Evolutionary conservation across 2,888 invertebrate species (phyloP), one percentile per base, ranked within the genome.

Genomic region (Sminthurides aquaticus): DNA sequence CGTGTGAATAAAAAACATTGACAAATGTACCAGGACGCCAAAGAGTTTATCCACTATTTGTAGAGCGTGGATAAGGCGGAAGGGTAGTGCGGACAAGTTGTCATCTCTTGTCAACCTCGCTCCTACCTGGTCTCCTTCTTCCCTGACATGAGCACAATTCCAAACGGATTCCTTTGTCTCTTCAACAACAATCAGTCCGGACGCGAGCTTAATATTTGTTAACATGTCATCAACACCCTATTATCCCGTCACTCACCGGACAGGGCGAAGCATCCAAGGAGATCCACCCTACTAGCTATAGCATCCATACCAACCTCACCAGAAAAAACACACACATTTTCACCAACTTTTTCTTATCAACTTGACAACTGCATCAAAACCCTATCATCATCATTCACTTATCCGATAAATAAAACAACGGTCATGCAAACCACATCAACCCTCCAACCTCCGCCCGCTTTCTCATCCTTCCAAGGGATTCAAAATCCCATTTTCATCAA

Each of bases 211-310:
- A 65, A 57, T 72, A 72, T 70, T 72, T 72, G 70, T 72, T 70
- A 68, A 71, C 67, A 71, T 70, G 72, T 72, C 72, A 71, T 67
- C 68, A 67, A 67, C 69, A 68, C 66, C 70, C 71, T 69, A 72
- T 72, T 72, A 72, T 72, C 68, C 67, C 65, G 72, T 72, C 72
- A 72, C 65, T 71, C 67, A 69, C 60, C 18, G 2, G 59, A 57
- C 57, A 52, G 57, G n/a, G n/a, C n/a, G n/a, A n/a, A n/a, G n/a
- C n/a, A n/a, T n/a, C n/a, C n/a, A n/a, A n/a, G n/a, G n/a, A n/a
- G n/a, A n/a, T n/a, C n/a, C n/a, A n/a, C n/a, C n/a, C n/a, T n/a
- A n/a, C n/a, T n/a, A n/a, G n/a, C n/a, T n/a, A n/a, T n/a, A n/a
- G n/a, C n/a, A n/a, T n/a, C n/a, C n/a, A n/a, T n/a, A n/a, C 3